These are phyloP conservation scores for Clistopyga incitator DNA, from an alignment of 2,888 invertebrate species.

Conservation along the genomic window DNA sequence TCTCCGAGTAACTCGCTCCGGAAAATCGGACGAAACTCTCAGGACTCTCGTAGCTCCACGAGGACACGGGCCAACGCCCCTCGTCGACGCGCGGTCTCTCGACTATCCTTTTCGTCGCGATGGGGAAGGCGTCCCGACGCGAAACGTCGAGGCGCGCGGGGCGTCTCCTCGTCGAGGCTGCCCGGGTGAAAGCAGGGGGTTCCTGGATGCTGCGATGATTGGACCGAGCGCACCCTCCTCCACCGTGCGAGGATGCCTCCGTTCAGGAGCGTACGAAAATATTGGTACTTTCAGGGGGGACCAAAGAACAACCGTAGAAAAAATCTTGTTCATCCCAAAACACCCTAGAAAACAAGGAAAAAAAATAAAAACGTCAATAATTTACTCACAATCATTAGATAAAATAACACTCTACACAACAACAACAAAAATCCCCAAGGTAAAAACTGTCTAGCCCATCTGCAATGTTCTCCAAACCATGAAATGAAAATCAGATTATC, in stretches of 20 bases:
- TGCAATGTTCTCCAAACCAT: neutral
- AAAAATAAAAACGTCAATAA: neutral
- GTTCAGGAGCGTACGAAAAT: conserved; percentile 75
- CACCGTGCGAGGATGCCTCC: conserved; percentile 77
- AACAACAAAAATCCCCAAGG: neutral
- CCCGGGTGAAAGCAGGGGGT: conserved; percentile 87
- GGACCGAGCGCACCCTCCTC: conserved; percentile 82
- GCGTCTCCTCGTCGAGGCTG: conserved; percentile 85
- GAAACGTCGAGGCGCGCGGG: conserved; percentile 80
- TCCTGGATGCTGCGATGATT: conserved; percentile 84
- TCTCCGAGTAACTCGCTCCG: conserved; percentile 13
- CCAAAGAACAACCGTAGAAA: neutral
- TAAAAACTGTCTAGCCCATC: neutral
- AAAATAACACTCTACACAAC: neutral
- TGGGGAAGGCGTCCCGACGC: conserved; percentile 76
- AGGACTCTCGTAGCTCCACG: conserved; percentile 55
- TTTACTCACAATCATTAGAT: neutral
- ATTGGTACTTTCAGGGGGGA: neutral
- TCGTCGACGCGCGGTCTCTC: conserved; percentile 75
- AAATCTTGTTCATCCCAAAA: neutral
- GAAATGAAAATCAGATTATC: neutral
- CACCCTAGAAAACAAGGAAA: neutral
- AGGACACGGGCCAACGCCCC: conserved; percentile 81
- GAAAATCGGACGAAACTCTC: conserved; percentile 46
- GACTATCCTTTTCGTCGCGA: conserved; percentile 80